Base-by-base conservation (phyloP, 2,888 invertebrate species). In the Teleogryllus oceanicus region DNA sequence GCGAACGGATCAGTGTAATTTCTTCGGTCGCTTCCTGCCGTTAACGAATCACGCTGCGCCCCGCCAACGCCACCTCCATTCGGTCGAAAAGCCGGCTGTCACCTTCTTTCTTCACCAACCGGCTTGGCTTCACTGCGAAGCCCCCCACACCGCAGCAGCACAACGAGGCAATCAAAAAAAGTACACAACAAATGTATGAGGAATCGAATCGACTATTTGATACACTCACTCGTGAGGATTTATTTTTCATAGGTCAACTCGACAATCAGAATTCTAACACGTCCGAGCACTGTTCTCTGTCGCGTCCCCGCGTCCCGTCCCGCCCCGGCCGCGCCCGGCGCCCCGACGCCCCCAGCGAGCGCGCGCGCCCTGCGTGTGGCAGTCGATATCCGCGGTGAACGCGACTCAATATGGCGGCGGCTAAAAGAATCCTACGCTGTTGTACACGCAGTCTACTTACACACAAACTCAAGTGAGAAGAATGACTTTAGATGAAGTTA, bases 361-460 rank as follows among this genome's bases (percentile, higher is more conserved):
- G 8, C 37, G 24, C 24, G n/a, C 62, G n/a, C n/a, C 62, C n/a
- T n/a, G n/a, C 1, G 62, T 62, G 62, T 18, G 13, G 62, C 62
- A 62, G 62, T 62, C 62, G n/a, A n/a, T n/a, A 18, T 8, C 62
- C 62, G n/a, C n/a, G 62, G 62, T 62, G 62, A n/a, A n/a, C n/a
- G 62, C 13, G 62, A 62, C 37, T 62, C 62, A 62, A 62, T 62
- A 62, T 62, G 62, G 62, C 62, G 62, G 62, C 62, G 13, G 62
- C 62, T 62, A 62, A 10, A 18, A 62, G 37, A 37, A 37, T 37
- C 37, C 37, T 37, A 37, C 37, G 37, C 37, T 37, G 37, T 37
- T 62, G 62, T 62, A 62, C 62, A 62, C 62, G 62, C 62, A 62
- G 62, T 62, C 62, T 62, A 62, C 62, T 62, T 62, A 62, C 16